Evolutionary conservation across 1,140 invertebrate species (phyloP).

Genomic region (Euura lappo): DNA sequence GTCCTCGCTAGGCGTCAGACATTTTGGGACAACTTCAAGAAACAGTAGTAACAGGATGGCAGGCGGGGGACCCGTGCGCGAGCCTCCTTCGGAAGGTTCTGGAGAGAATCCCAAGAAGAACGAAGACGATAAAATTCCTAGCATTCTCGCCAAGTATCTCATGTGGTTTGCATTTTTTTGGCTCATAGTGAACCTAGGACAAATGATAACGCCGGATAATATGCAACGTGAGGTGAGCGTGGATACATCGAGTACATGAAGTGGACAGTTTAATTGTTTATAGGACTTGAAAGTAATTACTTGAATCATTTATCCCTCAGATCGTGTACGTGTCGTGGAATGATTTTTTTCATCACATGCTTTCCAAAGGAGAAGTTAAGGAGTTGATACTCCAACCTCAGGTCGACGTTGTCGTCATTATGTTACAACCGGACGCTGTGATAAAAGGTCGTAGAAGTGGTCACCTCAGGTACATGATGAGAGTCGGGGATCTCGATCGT

Average conservation of each 20-base stretch:
- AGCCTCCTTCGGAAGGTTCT: slow-evolving; percentile 34
- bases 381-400: slow-evolving; percentile 85
- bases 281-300: slow-evolving; percentile 17
- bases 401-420: slow-evolving; percentile 82
- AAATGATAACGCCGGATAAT: slow-evolving; percentile 72
- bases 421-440: slow-evolving; percentile 83
- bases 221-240: slow-evolving; percentile 73
- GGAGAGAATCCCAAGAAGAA: slow-evolving; percentile 53
- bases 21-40: slow-evolving; percentile 30
- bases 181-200: slow-evolving; percentile 73
- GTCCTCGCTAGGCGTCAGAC: slow-evolving; percentile 34
- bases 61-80: slow-evolving; percentile 47
- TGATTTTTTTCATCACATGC: slow-evolving; percentile 93
- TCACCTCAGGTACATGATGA: slow-evolving; percentile 74
- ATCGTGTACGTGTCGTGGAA: slow-evolving; percentile 88
- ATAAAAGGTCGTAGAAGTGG: slow-evolving; percentile 77
- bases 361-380: slow-evolving; percentile 91
- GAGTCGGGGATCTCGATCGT: slow-evolving; percentile 78
- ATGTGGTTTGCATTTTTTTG: slow-evolving; percentile 80
- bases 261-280: background rate
- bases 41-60: slow-evolving; percentile 33
- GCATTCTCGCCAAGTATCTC: slow-evolving; percentile 73
- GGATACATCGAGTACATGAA: slow-evolving; percentile 17
- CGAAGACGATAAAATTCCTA: slow-evolving; percentile 69
- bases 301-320: slow-evolving; percentile 45